Evolutionary conservation across 2,113 vertebrate species (phyloP).

Genomic region (Clupea harengus): DNA sequence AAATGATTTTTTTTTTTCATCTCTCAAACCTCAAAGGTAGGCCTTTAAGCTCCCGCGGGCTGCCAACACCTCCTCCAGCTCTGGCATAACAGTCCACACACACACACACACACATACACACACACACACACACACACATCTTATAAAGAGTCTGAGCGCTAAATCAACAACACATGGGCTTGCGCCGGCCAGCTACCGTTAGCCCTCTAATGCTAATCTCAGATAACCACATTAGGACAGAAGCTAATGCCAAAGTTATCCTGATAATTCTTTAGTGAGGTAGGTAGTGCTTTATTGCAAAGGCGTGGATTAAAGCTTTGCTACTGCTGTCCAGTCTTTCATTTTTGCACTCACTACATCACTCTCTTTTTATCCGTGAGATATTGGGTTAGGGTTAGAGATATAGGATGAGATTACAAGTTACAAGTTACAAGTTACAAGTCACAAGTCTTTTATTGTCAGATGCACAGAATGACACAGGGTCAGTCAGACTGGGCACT

Average conservation of each 20-base stretch:
- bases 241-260: not conserved
- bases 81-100: slow-evolving; percentile 29
- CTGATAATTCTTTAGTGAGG: not conserved
- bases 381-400: not conserved
- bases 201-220: not conserved
- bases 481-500: too few relatives aligned
- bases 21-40: slow-evolving; percentile 24
- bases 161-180: slow-evolving; percentile 38
- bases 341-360: not conserved
- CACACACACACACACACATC: too few relatives aligned
- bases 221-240: not conserved
- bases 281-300: not conserved
- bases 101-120: too few relatives aligned
- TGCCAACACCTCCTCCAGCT: not conserved
- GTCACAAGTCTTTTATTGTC: too few relatives aligned
- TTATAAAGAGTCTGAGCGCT: slow-evolving; percentile 30
- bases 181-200: not conserved
- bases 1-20: slow-evolving; percentile 25
- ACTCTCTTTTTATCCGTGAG: not conserved
- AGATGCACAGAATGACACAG: too few relatives aligned
- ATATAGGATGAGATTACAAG: too few relatives aligned
- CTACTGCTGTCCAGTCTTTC: not conserved
- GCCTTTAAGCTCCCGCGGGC: not conserved
- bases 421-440: too few relatives aligned
- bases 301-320: not conserved